These are phyloP conservation scores for Pseudomyrmex gracilis DNA, from an alignment of 1,140 invertebrate genomes.

Conservation along the genomic window DNA sequence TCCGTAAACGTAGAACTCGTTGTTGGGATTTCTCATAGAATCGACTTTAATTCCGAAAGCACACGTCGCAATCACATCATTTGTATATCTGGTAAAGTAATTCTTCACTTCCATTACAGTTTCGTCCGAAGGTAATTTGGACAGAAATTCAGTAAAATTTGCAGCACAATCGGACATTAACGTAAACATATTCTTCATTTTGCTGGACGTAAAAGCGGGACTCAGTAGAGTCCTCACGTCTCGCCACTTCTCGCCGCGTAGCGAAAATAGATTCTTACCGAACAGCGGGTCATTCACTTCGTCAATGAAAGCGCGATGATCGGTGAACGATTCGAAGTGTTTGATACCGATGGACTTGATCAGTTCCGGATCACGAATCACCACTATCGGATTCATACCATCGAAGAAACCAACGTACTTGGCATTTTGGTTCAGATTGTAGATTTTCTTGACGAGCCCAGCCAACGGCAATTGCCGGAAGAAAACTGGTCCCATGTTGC, in stretches of 20 bases:
- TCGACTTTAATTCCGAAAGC: constrained; percentile 51
- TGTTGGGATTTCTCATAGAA: constrained; percentile 84
- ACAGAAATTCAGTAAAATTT: constrained; percentile 69
- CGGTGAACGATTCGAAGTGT: constrained; percentile 77
- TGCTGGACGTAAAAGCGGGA: constrained; percentile 79
- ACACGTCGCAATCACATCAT: constrained; percentile 87
- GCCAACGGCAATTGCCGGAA: background rate
- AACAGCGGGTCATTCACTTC: constrained; percentile 76
- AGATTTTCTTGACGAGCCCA: background rate
- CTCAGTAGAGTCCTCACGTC: constrained; percentile 73
- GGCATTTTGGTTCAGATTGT: constrained; percentile 45
- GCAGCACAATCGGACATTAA: constrained; percentile 68
- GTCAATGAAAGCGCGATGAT: constrained; percentile 78
- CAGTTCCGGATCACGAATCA: constrained; percentile 81
- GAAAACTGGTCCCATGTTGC: constrained; percentile 57
- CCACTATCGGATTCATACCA: constrained; percentile 72
- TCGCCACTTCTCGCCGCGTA: constrained; percentile 77
- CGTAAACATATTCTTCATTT: constrained; percentile 77
- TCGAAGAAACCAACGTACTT: constrained; percentile 76
- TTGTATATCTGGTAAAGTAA: constrained; percentile 85
- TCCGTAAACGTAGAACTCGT: constrained; percentile 86
- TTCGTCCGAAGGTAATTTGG: constrained; percentile 48
- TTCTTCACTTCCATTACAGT: constrained; percentile 39
- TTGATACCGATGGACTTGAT: constrained; percentile 77
- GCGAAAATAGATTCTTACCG: constrained; percentile 75